Conservation (phyloP, 2,113 vertebrate genomes). For the Chunga burmeisteri region DNA sequence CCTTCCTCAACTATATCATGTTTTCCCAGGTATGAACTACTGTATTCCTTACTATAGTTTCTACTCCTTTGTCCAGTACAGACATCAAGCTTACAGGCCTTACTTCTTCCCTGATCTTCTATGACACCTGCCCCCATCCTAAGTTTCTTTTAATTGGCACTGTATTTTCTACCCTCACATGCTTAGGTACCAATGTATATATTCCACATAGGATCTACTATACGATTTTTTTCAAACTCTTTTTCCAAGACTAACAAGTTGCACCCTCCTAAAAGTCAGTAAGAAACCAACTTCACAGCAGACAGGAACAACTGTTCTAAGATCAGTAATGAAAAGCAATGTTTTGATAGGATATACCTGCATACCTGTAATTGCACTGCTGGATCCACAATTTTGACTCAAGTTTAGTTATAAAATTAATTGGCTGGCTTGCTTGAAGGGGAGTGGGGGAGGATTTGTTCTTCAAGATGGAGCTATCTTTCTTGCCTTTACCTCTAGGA, state of each 20-base stretch:
- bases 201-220: background rate
- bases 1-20: background rate
- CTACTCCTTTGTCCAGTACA: background rate
- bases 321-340: background rate
- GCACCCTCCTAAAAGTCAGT: background rate
- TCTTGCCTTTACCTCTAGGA: background rate
- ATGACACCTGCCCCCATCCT: background rate
- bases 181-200: background rate
- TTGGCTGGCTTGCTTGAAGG: background rate
- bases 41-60: background rate
- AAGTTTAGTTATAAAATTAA: background rate
- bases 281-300: background rate
- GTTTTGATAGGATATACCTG: conserved; percentile 6
- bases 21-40: background rate
- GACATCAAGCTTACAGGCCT: background rate
- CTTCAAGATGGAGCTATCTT: background rate
- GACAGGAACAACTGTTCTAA: background rate
- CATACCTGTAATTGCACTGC: background rate
- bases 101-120: background rate
- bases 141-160: background rate
- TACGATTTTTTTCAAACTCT: background rate
- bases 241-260: background rate
- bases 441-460: background rate
- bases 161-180: background rate
- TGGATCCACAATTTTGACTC: background rate